These are phyloP conservation scores for Rhabdornis inornatus DNA, from an alignment of 2,113 vertebrate genomes.

Conservation along the genomic window DNA sequence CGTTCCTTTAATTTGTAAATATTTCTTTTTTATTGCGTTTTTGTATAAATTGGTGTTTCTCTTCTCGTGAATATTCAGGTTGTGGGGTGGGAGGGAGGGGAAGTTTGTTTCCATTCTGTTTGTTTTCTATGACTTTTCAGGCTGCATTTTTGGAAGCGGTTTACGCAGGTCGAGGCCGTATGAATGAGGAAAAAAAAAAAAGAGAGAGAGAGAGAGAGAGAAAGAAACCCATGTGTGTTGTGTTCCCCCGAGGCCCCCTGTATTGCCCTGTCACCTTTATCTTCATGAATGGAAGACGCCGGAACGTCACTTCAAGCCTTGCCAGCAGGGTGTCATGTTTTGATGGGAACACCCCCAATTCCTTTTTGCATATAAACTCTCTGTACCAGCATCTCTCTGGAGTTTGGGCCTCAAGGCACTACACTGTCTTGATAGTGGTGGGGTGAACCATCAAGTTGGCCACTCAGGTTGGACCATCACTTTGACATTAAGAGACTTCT, in stretches of 20 bases:
- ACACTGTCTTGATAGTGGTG: slow-evolving; percentile 59
- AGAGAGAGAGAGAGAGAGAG: slow-evolving; percentile 5
- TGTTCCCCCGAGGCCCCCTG: slow-evolving; percentile 19
- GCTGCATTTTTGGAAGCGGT: slow-evolving; percentile 58
- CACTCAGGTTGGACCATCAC: slow-evolving; percentile 66
- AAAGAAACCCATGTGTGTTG: slow-evolving; percentile 46
- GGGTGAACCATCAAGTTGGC: slow-evolving; percentile 64
- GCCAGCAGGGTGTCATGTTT: slow-evolving; percentile 66
- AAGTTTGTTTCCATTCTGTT: slow-evolving; percentile 66
- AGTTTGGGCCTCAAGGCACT: slow-evolving; percentile 58
- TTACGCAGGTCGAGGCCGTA: slow-evolving; percentile 65
- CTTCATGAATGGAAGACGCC: slow-evolving; percentile 66
- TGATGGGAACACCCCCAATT: slow-evolving; percentile 55
- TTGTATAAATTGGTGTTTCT: slow-evolving; percentile 82
- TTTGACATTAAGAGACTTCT: slow-evolving; percentile 69
- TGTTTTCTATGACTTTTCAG: slow-evolving; percentile 69
- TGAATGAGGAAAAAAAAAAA: slow-evolving; percentile 26
- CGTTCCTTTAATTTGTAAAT: slow-evolving; percentile 83
- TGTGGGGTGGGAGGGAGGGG: slow-evolving; percentile 68
- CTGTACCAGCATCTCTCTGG: slow-evolving; percentile 62
- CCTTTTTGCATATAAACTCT: slow-evolving; percentile 65
- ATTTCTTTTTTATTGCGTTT: slow-evolving; percentile 81
- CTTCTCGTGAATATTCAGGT: slow-evolving; percentile 79
- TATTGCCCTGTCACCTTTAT: slow-evolving; percentile 55
- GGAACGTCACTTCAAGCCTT: slow-evolving; percentile 64